Base-by-base conservation (phyloP, 2,113 vertebrate species). In the Rhinogobius similis region DNA sequence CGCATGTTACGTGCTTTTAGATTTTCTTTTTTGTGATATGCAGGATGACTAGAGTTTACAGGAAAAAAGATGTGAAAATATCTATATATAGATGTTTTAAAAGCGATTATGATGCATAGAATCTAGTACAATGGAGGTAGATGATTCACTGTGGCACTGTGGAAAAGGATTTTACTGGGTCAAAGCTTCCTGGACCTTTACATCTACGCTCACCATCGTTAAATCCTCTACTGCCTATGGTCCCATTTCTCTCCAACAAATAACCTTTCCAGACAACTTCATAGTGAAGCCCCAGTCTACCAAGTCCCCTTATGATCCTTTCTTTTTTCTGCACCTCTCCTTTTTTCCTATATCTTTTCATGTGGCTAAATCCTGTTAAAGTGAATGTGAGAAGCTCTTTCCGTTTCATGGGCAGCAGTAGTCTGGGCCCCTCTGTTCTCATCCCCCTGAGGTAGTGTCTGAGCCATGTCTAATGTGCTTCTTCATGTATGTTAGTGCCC, bases 331-430 rank as follows among this genome's bases (percentile, higher is more conserved):
- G n/a, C n/a, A n/a, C n/a, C n/a, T 26, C 56, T 27, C 56, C 43
- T 27, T 79, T 64, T 69, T 75, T 82, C 66, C 61, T 61, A 12
- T 62, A 69, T 78, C 80, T 82, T 88, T 87, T 90, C 86, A 85
- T 89, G 83, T 78, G 7, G 13, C 76, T 77, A 86, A 90, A 89
- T 90, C 82, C 80, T 75, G 74, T 89, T 89, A 78, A 76, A 79
- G 74, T 81, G 78, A 80, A 72, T 73, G 75, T 76, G 72, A 83
- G 85, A 36, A 75, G 82, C 70, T 73, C 66, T 74, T 75, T 79
- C 69, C 69, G 79, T 73, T 74, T 76, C 72, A 78, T 85, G 78
- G 74, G 76, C 79, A 62, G 68, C 52, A 75, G 79, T 67, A 79
- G 58, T 76, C 75, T 44, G 43, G 75, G 44, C 78, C 46, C 65